Conservation (phyloP, 2,888 invertebrate genomes). For the Meiosimyza decipiens region DNA sequence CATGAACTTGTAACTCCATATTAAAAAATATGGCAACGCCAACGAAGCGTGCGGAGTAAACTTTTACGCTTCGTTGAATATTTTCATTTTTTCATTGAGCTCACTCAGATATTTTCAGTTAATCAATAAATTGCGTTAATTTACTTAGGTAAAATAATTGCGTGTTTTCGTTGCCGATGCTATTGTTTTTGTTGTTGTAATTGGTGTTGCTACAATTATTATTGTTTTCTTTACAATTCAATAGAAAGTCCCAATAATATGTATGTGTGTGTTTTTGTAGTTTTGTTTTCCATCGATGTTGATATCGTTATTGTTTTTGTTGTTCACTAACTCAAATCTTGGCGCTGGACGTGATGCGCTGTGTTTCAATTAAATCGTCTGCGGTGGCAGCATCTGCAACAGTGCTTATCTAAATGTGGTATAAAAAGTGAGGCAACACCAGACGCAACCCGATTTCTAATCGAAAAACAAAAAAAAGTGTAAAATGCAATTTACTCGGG, state of each 20-base stretch:
- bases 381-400: not conserved
- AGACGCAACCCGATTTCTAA: constrained; percentile 23
- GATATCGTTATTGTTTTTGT: not conserved
- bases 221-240: constrained; percentile 12
- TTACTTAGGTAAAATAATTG: not conserved
- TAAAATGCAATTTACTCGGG: too few species aligned
- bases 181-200: not conserved
- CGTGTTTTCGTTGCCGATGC: not conserved
- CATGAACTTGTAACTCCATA: too few species aligned
- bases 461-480: not conserved
- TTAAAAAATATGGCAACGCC: too few species aligned
- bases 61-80: too few species aligned
- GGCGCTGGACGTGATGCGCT: constrained; percentile 15
- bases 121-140: not conserved
- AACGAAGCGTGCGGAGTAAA: too few species aligned
- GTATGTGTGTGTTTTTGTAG: too few species aligned
- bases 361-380: constrained; percentile 24
- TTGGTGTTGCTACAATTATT: constrained; percentile 14
- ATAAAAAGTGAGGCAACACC: constrained; percentile 10
- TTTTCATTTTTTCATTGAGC: too few species aligned
- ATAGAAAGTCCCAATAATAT: constrained; percentile 22
- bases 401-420: not conserved
- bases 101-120: too few species aligned
- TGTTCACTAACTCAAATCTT: constrained; percentile 7
- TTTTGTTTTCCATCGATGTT: not conserved